phyloP scores from a whole-genome alignment of 92 coral and sea anemone genomes.

The Zoanthus sansibaricus region DNA sequence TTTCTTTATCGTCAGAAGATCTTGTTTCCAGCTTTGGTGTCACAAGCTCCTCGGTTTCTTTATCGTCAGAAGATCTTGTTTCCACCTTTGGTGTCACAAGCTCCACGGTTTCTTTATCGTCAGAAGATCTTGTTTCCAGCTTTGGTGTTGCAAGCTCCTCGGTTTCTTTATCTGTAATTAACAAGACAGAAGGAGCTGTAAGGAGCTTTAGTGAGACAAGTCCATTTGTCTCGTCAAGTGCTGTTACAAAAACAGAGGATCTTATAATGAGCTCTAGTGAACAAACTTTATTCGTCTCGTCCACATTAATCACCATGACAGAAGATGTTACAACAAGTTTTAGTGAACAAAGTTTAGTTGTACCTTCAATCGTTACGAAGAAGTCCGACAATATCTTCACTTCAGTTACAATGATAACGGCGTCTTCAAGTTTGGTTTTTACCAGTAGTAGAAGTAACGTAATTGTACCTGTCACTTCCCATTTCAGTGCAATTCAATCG shows the following conservation, averaged over 20 bases:
- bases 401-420: background rate
- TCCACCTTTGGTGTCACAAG: background rate
- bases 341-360: background rate
- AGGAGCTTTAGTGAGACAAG: background rate
- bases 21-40: background rate
- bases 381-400: background rate
- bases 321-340: constrained; percentile 7
- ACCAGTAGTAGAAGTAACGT: background rate
- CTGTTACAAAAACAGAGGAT: background rate
- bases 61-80: background rate
- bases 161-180: background rate
- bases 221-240: background rate
- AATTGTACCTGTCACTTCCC: background rate
- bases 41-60: background rate
- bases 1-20: background rate
- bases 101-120: background rate
- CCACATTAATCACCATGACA: background rate
- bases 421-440: background rate
- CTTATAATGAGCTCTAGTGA: background rate
- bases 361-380: background rate
- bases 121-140: background rate
- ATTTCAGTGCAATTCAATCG: background rate
- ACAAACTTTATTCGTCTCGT: background rate
- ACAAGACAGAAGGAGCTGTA: background rate
- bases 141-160: background rate